These are phyloP conservation scores for Dolichoris vasculosae DNA, from an alignment of 1,140 invertebrate species.

Conservation along the genomic window DNA sequence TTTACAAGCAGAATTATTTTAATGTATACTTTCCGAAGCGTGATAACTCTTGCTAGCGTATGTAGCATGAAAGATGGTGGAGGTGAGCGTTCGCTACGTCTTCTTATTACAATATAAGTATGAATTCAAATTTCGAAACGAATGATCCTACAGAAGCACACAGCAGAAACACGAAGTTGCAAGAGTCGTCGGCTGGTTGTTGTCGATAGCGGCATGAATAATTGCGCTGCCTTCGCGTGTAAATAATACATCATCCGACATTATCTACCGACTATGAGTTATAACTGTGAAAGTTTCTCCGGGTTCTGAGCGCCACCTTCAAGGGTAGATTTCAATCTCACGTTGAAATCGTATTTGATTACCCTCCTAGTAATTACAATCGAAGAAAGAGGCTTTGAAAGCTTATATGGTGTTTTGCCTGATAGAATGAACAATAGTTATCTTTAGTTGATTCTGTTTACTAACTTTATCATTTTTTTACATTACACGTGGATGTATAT, in stretches of 20 bases:
- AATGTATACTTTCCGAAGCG: neutral
- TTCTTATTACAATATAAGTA: neutral
- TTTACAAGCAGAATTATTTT: neutral
- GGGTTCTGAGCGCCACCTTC: conserved; percentile 53
- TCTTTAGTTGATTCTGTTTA: neutral
- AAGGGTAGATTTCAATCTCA: conserved; percentile 62
- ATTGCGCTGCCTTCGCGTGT: conserved; percentile 68
- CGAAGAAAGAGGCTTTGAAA: conserved; percentile 25
- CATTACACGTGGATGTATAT: neutral
- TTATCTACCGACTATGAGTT: conserved; percentile 69
- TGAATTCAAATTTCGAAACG: neutral
- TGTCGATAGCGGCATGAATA: conserved; percentile 71
- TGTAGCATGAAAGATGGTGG: neutral
- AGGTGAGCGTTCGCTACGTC: neutral
- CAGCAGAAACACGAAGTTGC: neutral
- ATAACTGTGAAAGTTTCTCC: conserved; percentile 58
- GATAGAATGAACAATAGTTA: neutral
- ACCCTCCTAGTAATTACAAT: conserved; percentile 38
- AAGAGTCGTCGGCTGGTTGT: conserved; percentile 54
- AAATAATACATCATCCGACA: conserved; percentile 70
- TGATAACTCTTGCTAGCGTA: neutral
- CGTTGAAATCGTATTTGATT: conserved; percentile 57
- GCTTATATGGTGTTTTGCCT: neutral
- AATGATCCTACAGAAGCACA: neutral
- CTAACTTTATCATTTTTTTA: neutral